Base-by-base conservation (phyloP, 1,140 invertebrate genomes). In the Medauroidea extradentata region DNA sequence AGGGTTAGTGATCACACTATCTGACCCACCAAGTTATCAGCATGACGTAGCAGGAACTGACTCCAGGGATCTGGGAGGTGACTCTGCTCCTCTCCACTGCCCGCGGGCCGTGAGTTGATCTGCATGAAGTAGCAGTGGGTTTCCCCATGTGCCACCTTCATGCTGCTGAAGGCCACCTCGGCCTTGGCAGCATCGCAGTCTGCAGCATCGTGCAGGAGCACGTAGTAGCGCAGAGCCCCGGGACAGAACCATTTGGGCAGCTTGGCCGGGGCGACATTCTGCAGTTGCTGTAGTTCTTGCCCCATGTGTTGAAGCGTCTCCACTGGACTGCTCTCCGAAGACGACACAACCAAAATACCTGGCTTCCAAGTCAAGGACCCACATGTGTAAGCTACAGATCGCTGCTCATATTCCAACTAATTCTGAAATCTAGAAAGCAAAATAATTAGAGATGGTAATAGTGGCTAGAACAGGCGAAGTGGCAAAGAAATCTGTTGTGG, bases 171-270 rank as follows among this genome's bases (percentile, higher is more conserved):
- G 50, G 87, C 77, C 65, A 84, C 79, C 73, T 93, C 88, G 56
- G 92, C 89, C 69, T 91, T 94, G 69, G 59, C 77, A 39, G 70
- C 74, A 62, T 88, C 82, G 65, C 83, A 83, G 63, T 81, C 79
- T n/a, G 76, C 61, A n/a, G 81, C 79, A 78, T 97, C 94, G 78
- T 97, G 91, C 46, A 98, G 69, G 41, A 98, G 79, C 57, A 98
- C 86, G 78, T 94, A 96, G 76, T 91, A 94, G 69, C 92, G 88
- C 23, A 96, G 79, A 27, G 92, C 86, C 64, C 86, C 86, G 58
- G 86, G 85, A 66, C 84, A 87, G 73, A 98, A 96, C 94, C 94
- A 98, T 71, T 95, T 95, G 54, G 88, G 89, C 69, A 89, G 77
- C 77, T 90, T 89, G 65, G 85, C 85, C 42, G 89, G 84, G 27